A percentile compares a stretch with the other conserved stretches of the same genome.
Evolutionary conservation across 1,140 invertebrate genomes (phyloP).

Genomic region (Diabrotica virgifera): DNA sequence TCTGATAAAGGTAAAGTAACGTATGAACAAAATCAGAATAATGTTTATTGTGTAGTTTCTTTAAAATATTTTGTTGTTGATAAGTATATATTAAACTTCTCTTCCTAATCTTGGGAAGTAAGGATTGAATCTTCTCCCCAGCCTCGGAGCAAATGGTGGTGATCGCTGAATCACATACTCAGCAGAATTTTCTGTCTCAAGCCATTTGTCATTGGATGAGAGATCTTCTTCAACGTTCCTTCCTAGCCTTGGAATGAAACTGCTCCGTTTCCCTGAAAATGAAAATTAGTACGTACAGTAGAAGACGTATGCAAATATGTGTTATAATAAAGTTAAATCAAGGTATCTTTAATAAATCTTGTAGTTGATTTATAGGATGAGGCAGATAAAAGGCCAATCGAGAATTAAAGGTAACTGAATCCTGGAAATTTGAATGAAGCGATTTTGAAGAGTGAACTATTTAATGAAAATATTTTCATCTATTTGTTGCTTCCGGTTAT

Average conservation of each 20-base stretch:
- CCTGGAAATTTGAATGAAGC: too few relatives aligned
- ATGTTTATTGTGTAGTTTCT: neutral
- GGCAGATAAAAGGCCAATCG: too few relatives aligned
- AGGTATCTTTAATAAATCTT: neutral
- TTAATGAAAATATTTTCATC: too few relatives aligned
- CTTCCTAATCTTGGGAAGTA: slow-evolving; percentile 14
- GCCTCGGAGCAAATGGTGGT: slow-evolving; percentile 20
- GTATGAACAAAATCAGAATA: neutral
- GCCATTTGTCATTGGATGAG: slow-evolving; percentile 10
- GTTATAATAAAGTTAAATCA: too few relatives aligned
- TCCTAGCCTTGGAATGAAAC: slow-evolving; percentile 13
- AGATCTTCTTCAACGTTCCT: slow-evolving; percentile 13
- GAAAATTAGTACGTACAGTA: too few relatives aligned
- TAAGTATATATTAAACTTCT: slow-evolving; percentile 6
- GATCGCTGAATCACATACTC: slow-evolving; percentile 18
- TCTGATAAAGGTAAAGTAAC: too few relatives aligned
- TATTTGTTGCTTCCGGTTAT: too few relatives aligned
- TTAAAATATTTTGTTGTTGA: neutral
- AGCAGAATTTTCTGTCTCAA: slow-evolving; percentile 4
- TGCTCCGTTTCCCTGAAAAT: slow-evolving; percentile 4
- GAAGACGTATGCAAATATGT: too few relatives aligned
- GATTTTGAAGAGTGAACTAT: too few relatives aligned
- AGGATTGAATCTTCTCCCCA: slow-evolving; percentile 8
- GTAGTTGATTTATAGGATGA: too few relatives aligned
- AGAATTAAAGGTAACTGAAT: too few relatives aligned